These are phyloP conservation scores for Agrotis exclamationis DNA, from an alignment of 2,888 invertebrate species.

Conservation along the genomic window DNA sequence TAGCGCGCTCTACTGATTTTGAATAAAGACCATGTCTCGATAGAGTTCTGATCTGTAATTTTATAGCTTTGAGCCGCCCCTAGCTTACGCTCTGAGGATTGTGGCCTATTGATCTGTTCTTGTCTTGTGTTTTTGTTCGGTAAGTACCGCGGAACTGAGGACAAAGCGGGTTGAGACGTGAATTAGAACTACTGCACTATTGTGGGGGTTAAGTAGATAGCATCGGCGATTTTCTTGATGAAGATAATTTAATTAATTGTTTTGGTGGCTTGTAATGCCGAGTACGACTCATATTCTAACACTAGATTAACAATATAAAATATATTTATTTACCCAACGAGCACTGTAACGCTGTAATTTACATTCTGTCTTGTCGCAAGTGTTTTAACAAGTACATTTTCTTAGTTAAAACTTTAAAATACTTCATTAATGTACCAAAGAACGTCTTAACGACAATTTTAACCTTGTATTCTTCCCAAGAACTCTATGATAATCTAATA, in stretches of 20 bases:
- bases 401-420: neutral
- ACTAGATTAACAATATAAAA: neutral
- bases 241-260: conserved; percentile 1
- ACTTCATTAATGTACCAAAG: neutral
- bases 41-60: conserved; percentile 91
- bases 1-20: conserved; percentile 88
- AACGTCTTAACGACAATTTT: conserved; percentile 1
- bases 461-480: conserved; percentile 31
- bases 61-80: conserved; percentile 89
- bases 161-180: conserved; percentile 66
- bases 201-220: conserved; percentile 48
- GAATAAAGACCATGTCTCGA: conserved; percentile 90
- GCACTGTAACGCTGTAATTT: neutral
- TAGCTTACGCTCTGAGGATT: conserved; percentile 81
- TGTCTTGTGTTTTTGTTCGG: conserved; percentile 81
- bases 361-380: neutral
- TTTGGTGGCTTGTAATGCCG: neutral
- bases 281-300: neutral
- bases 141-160: conserved; percentile 67
- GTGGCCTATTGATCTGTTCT: conserved; percentile 85
- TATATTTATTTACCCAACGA: neutral
- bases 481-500: conserved; percentile 80
- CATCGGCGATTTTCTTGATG: conserved; percentile 39
- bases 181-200: conserved; percentile 61
- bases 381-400: neutral